These are phyloP conservation scores for Phylloscopus trochiloides DNA, from an alignment of 2,113 vertebrate species.

Conservation along the genomic window DNA sequence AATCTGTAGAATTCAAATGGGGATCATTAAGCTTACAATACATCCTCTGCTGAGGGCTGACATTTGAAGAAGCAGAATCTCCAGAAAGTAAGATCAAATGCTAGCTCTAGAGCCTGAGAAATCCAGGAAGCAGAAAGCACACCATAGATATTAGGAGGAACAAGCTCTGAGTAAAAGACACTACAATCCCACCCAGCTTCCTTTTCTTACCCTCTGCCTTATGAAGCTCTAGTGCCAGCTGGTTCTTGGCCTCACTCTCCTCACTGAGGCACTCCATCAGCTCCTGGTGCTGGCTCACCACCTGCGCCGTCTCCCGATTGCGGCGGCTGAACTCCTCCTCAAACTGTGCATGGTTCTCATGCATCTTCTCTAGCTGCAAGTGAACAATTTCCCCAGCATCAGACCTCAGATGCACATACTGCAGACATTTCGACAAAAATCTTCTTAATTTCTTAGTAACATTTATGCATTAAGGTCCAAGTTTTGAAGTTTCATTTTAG, in stretches of 20 bases:
- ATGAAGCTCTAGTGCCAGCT: conserved; percentile 85
- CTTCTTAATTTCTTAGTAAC: not conserved
- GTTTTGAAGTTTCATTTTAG: not conserved
- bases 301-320: conserved; percentile 74
- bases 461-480: not conserved
- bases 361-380: conserved; percentile 84
- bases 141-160: fast-evolving
- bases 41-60: not conserved
- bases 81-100: not conserved
- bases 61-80: not conserved
- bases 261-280: conserved; percentile 80
- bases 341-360: conserved; percentile 74
- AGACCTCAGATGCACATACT: not conserved
- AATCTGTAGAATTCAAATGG: not conserved
- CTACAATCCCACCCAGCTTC: not conserved
- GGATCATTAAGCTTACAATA: not conserved
- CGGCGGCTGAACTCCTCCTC: conserved; percentile 81
- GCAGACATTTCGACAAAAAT: not conserved
- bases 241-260: conserved; percentile 76
- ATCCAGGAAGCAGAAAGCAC: not conserved
- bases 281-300: conserved; percentile 81
- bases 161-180: not conserved
- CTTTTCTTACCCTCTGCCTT: conserved; percentile 84
- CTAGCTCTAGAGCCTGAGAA: not conserved
- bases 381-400: not conserved